Conservation (phyloP, 64 coral and sea anemone genomes). For the Pocillopora damicornis region DNA sequence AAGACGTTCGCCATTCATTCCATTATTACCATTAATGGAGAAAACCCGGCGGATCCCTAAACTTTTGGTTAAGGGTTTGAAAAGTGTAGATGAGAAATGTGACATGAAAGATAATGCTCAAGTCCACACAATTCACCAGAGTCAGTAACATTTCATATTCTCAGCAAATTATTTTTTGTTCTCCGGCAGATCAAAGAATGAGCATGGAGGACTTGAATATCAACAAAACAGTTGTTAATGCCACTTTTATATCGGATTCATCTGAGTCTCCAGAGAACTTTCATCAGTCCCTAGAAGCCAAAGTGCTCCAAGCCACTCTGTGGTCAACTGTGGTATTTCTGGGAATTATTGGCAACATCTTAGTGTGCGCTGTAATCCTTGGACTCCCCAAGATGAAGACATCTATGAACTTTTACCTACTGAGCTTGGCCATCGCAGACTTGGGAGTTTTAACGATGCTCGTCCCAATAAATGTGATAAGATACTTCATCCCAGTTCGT, state of each 20-base stretch:
- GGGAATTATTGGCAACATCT: constrained; percentile 38
- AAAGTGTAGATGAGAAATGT: too few species aligned
- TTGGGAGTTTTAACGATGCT: constrained; percentile 31
- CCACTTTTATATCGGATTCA: background rate
- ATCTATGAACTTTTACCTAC: constrained; percentile 43
- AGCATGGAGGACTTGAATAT: too few species aligned
- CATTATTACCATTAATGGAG: too few species aligned
- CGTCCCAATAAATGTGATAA: constrained; percentile 4
- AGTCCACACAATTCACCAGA: too few species aligned
- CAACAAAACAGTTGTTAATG: too few species aligned
- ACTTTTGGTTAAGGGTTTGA: too few species aligned
- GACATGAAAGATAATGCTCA: too few species aligned
- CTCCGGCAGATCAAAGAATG: too few species aligned
- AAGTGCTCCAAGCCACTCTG: constrained; percentile 21
- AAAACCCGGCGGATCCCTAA: too few species aligned
- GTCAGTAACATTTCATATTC: too few species aligned
- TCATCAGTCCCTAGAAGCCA: background rate
- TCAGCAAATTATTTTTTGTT: too few species aligned
- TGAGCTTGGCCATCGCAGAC: constrained; percentile 56
- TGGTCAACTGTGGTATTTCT: constrained; percentile 29
- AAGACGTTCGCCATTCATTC: too few species aligned
- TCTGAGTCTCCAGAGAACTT: background rate
- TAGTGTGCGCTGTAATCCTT: constrained; percentile 39
- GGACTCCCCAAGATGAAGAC: constrained; percentile 46
- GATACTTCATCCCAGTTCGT: background rate